phyloP scores from a whole-genome alignment of 2,888 invertebrate genomes.

The Pristionchus fissidentatus region DNA sequence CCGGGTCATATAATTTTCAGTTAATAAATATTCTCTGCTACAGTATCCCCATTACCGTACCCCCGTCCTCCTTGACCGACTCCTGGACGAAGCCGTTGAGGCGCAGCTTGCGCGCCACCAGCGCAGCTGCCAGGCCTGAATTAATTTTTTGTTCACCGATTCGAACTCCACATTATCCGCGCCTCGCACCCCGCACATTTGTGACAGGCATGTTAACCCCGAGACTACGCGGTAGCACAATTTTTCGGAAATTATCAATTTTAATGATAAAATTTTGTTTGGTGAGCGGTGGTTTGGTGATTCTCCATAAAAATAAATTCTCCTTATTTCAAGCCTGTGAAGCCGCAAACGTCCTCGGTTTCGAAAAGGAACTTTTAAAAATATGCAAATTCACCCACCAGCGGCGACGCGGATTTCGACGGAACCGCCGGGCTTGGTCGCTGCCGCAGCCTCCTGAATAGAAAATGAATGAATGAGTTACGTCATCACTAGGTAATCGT shows the following conservation, averaged over 20 bases:
- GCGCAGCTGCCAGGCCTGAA: slow-evolving; percentile 19
- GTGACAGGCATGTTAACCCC: too few relatives aligned
- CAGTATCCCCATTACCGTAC: slow-evolving; percentile 2
- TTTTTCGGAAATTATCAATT: too few relatives aligned
- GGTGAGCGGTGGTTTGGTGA: too few relatives aligned
- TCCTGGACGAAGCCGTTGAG: slow-evolving; percentile 56
- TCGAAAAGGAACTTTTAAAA: too few relatives aligned
- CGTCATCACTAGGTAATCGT: too few relatives aligned
- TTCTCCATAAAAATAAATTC: too few relatives aligned
- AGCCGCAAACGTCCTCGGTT: too few relatives aligned
- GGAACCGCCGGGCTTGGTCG: slow-evolving; percentile 23
- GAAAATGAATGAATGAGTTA: too few relatives aligned
- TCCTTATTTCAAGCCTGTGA: too few relatives aligned
- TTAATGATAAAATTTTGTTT: too few relatives aligned
- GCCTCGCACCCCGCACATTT: background rate
- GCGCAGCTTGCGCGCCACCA: slow-evolving; percentile 53
- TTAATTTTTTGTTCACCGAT: background rate
- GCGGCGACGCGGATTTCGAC: slow-evolving; percentile 28
- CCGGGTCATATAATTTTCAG: background rate
- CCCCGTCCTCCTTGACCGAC: slow-evolving; percentile 15
- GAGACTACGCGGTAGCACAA: too few relatives aligned
- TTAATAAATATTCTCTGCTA: background rate
- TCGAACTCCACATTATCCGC: background rate
- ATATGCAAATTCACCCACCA: background rate
- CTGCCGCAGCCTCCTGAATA: background rate